Evolutionary conservation across 2,888 invertebrate species (phyloP).

Genomic region (Agonopterix heracliana): DNA sequence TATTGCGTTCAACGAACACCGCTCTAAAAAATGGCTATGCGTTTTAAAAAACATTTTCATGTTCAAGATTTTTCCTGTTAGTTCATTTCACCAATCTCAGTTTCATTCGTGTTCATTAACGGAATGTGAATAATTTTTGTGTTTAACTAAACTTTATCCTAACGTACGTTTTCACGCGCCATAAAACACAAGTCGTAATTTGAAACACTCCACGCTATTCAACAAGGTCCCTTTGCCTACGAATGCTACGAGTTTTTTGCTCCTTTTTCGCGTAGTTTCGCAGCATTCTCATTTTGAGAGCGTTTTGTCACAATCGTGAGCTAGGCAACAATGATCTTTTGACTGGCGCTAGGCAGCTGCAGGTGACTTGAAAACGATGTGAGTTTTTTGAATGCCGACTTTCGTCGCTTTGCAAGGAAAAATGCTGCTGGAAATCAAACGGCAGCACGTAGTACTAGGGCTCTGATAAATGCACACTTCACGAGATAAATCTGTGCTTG

Average conservation of each 20-base stretch:
- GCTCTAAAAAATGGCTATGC: constrained; percentile 31
- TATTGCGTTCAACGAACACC: constrained; percentile 30
- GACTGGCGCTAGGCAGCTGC: constrained; percentile 40
- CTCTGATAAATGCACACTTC: not conserved
- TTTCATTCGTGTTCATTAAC: not conserved
- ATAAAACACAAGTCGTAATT: constrained; percentile 45
- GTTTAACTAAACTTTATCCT: constrained; percentile 15
- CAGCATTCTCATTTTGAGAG: constrained; percentile 31
- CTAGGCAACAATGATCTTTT: constrained; percentile 60
- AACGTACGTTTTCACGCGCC: constrained; percentile 36
- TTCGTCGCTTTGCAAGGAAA: constrained; percentile 8
- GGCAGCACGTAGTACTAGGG: constrained; percentile 11
- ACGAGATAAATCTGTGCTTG: not conserved
- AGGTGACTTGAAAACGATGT: constrained; percentile 35
- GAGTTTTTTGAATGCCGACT: constrained; percentile 20
- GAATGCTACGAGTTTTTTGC: constrained; percentile 27
- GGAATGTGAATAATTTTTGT: not conserved
- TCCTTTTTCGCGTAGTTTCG: constrained; percentile 26
- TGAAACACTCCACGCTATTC: constrained; percentile 42
- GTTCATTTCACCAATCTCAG: too few species aligned
- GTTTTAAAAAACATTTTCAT: constrained; percentile 8
- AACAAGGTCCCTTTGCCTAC: constrained; percentile 39
- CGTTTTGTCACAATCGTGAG: constrained; percentile 46
- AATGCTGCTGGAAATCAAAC: constrained; percentile 41
- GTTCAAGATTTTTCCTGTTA: not conserved